Evolutionary conservation across 2,888 invertebrate species (phyloP), one percentile per base, ranked within the genome.

Genomic region (Metellina segmentata): DNA sequence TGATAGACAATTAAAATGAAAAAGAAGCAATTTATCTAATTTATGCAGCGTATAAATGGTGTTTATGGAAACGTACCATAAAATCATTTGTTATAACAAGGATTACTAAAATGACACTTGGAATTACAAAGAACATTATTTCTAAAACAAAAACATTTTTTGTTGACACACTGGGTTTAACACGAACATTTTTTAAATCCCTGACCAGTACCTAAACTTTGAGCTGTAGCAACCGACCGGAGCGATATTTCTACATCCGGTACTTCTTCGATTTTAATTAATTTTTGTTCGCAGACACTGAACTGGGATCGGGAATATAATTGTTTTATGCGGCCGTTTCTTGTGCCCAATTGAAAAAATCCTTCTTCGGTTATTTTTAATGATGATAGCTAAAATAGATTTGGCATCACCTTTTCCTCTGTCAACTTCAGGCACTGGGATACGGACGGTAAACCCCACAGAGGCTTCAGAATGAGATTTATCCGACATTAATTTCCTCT

Each of bases 241-340:
- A 89, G 82, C 82, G 89, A 89, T 89, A 82, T 89, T 82, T 89
- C 89, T 82, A 89, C 82, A 89, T 74, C 81, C 81, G 81, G 75
- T 69, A 89, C 88, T 89, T 89, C 88, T 89, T 81, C 88, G 69
- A 90, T 90, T 85, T 85, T 85, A 90, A 90, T 90, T 90, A 85
- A 85, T 90, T 90, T 90, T 90, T 90, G 90, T 90, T 90, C 79
- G 74, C 90, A 90, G 90, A 90, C 90, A 85, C 85, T 90, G 90
- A 85, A 90, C 79, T 90, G 90, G 85, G 85, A 90, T 90, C 85
- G 74, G 90, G 90, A 90, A 90, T 90, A 90, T 90, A 90, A 78
- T 79, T 90, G 90, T 90, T 90, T 90, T 89, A 89, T 82, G 89
- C 69, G 19, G 87, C 78, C 77, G 78, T 78, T 78, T 83, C 34